Conservation (phyloP, 2,888 invertebrate genomes). For the Copidosoma aretas region DNA sequence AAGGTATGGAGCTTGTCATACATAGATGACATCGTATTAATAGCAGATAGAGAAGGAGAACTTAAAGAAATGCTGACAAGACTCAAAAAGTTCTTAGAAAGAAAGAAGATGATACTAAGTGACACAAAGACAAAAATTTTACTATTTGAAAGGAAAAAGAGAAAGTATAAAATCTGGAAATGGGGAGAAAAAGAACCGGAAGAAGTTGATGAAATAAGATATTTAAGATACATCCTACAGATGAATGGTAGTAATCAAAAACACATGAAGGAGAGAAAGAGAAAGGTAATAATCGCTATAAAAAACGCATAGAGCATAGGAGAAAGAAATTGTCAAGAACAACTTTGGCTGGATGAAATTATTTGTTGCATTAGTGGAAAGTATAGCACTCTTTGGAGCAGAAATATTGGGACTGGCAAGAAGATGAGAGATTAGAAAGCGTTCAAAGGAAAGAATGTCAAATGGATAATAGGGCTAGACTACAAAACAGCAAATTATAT, state of each 20-base stretch:
- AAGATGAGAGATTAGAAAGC: too few species aligned
- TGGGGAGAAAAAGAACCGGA: conserved; percentile 2
- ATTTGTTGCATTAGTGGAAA: too few species aligned
- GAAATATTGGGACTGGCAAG: too few species aligned
- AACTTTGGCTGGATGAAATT: not conserved
- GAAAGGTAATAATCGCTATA: conserved; percentile 16
- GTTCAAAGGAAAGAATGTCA: too few species aligned
- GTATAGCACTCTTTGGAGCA: too few species aligned
- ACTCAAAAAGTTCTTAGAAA: conserved; percentile 12
- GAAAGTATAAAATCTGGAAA: not conserved
- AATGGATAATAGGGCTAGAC: too few species aligned
- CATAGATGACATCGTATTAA: conserved; percentile 24
- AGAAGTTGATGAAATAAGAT: conserved; percentile 10
- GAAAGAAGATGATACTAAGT: not conserved
- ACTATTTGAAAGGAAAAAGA: not conserved
- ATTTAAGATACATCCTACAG: conserved; percentile 25
- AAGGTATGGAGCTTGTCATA: conserved; percentile 21
- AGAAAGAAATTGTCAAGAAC: conserved; percentile 20
- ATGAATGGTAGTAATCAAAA: conserved; percentile 2
- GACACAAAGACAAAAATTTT: conserved; percentile 17
- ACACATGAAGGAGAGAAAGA: conserved; percentile 23
- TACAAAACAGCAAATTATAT: too few species aligned
- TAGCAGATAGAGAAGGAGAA: conserved; percentile 1
- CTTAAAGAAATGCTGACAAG: conserved; percentile 8
- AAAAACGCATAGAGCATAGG: conserved; percentile 28